Base-by-base conservation (phyloP, 2,888 invertebrate genomes). In the Galerucella nymphaeae region DNA sequence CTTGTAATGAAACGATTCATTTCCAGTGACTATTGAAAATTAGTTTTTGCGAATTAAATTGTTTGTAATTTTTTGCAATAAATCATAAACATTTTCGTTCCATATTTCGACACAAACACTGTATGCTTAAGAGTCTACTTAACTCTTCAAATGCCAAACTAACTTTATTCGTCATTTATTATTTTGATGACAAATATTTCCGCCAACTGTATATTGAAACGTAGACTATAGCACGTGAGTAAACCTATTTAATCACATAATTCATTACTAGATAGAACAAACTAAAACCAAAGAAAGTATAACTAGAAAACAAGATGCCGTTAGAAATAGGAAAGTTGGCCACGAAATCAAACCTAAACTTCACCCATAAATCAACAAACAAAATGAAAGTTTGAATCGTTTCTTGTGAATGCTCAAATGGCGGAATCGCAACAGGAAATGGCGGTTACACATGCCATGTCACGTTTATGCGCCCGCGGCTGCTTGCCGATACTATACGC, bases 311-410 rank as follows among this genome's bases (percentile, higher is more conserved):
- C 70, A 70, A 70, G 70, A 63, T 70, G 70, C 62, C 68, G 62
- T 70, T 70, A 64, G 61, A 63, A 63, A 63, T 70, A 57, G 57
- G 70, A 70, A 70, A 70, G 70, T 70, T 62, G 55, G 53, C 70
- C 63, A 65, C 70, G 77, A 76, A 80, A 80, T 80, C 79, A 79
- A 78, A 80, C 78, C 71, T 64, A 76, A 81, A 81, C 78, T 81
- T 80, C 65, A 53, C 61, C 72, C 76, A 79, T 82, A 80, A 82
- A 82, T 82, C 82, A 80, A 79, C 80, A 78, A 80, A 82, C 77
- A 80, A 80, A 80, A 79, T 78, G 74, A 77, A 77, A 77, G 74
- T 77, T 75, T 76, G 78, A 78, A 79, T 78, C 77, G 78, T 76
- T 76, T 79, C 77, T 77, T 75, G 76, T 78, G 78, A 80, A 77